Conservation (phyloP, 2,797 vertebrate genomes). For the Lutra lutra region DNA sequence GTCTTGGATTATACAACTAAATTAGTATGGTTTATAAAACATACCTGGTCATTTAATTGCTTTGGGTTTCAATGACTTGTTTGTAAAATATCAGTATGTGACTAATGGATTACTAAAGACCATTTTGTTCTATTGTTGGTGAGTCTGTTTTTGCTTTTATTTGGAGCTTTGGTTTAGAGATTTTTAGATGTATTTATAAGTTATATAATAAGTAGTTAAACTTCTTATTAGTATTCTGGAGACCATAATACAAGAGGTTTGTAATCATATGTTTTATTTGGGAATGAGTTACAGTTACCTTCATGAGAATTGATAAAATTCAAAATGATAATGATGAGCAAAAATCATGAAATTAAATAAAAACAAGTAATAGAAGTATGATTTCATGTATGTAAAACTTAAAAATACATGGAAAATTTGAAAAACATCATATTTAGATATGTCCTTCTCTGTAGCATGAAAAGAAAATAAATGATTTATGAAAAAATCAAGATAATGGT, state of each 20-base stretch:
- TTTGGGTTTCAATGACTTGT: not conserved
- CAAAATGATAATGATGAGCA: not conserved
- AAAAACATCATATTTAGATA: not conserved
- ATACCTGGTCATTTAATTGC: not conserved
- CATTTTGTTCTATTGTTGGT: not conserved
- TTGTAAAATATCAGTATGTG: slow-evolving; percentile 31
- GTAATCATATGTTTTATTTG: not conserved
- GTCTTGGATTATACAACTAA: not conserved
- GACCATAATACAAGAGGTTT: not conserved
- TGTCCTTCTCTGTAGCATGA: not conserved
- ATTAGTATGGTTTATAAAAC: not conserved
- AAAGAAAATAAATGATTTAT: not conserved
- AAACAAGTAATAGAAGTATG: not conserved
- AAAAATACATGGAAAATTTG: not conserved
- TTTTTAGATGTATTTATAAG: not conserved
- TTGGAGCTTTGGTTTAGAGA: not conserved
- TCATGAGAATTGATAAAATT: not conserved
- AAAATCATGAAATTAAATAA: not conserved
- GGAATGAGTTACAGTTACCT: not conserved
- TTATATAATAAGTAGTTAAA: not conserved
- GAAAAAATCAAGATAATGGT: not conserved
- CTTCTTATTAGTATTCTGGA: slow-evolving; percentile 2
- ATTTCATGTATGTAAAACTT: not conserved
- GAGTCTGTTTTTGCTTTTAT: slow-evolving; percentile 13
- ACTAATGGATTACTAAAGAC: not conserved